These are phyloP conservation scores for Silurus glanis DNA, from an alignment of 2,113 vertebrate genomes.

Conservation along the genomic window DNA sequence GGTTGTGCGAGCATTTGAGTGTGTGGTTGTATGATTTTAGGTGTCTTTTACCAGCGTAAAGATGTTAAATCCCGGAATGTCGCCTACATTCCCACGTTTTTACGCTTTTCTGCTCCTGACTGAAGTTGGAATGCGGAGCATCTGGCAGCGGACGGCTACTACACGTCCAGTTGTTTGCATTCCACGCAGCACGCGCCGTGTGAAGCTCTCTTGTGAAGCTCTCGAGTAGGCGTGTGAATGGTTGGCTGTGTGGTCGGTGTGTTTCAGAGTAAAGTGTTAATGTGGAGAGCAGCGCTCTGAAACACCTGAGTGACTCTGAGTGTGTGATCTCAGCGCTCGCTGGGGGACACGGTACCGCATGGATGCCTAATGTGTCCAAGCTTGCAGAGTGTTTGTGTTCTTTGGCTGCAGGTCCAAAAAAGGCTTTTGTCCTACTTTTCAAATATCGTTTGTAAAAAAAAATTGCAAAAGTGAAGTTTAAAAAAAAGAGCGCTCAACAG, in stretches of 20 bases:
- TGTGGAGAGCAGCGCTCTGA: not conserved
- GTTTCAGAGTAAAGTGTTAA: conserved; percentile 51
- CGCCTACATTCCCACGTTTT: not conserved
- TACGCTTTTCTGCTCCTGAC: conserved; percentile 27
- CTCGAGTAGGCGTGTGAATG: conserved; percentile 59
- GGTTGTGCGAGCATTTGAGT: not conserved
- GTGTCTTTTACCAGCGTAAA: not conserved
- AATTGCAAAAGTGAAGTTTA: conserved; percentile 10
- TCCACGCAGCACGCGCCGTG: conserved; percentile 59
- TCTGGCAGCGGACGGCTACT: conserved; percentile 37
- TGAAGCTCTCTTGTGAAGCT: conserved; percentile 51
- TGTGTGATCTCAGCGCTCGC: not conserved
- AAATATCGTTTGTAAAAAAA: conserved; percentile 40
- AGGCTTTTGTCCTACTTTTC: conserved; percentile 6
- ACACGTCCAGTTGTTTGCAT: conserved; percentile 64
- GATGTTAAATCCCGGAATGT: not conserved
- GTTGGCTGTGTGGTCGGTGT: conserved; percentile 46
- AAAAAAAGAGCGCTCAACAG: not conserved
- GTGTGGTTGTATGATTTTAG: not conserved
- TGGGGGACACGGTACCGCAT: not conserved
- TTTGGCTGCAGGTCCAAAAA: conserved; percentile 7
- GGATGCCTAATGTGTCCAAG: conserved; percentile 21
- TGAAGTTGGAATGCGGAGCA: conserved; percentile 37
- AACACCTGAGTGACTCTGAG: conserved; percentile 32
- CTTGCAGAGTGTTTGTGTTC: conserved; percentile 8